Evolutionary conservation across 2,888 invertebrate species (phyloP).

Genomic region (Dermolepida albohirtum): DNA sequence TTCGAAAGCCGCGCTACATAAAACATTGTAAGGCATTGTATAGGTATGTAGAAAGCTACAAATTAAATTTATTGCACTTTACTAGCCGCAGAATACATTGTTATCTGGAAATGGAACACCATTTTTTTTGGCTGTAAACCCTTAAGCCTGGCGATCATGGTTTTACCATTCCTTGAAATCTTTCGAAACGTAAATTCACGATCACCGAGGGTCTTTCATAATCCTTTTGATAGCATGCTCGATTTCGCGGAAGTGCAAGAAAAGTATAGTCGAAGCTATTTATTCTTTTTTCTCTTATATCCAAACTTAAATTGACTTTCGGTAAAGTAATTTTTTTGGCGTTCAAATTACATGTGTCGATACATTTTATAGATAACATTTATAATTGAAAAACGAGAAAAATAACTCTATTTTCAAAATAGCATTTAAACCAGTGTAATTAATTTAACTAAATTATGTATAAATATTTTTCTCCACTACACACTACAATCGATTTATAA

Average conservation of each 20-base stretch:
- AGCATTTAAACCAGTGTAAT: no score
- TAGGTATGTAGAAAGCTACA: slow-evolving; percentile 16
- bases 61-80: slow-evolving; percentile 13
- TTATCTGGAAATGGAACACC: slow-evolving; percentile 18
- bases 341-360: neutral
- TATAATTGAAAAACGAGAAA: no score
- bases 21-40: neutral
- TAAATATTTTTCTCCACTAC: no score
- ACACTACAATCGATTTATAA: no score
- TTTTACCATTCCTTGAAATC: slow-evolving; percentile 9
- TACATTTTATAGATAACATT: neutral
- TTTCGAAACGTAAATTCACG: slow-evolving; percentile 14
- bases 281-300: slow-evolving; percentile 6
- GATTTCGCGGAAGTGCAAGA: slow-evolving; percentile 7
- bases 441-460: no score
- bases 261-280: slow-evolving; percentile 8
- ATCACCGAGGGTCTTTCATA: slow-evolving; percentile 7
- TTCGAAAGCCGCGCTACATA: neutral
- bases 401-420: no score
- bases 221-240: slow-evolving; percentile 8
- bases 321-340: neutral
- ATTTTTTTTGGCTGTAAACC: slow-evolving; percentile 18
- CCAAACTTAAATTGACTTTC: slow-evolving; percentile 16
- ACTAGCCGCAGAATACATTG: slow-evolving; percentile 1
- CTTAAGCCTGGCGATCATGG: slow-evolving; percentile 15